Evolutionary conservation across 2,797 vertebrate genomes (phyloP), one percentile per base, ranked within the genome.

Genomic region (Acridotheres tristis): DNA sequence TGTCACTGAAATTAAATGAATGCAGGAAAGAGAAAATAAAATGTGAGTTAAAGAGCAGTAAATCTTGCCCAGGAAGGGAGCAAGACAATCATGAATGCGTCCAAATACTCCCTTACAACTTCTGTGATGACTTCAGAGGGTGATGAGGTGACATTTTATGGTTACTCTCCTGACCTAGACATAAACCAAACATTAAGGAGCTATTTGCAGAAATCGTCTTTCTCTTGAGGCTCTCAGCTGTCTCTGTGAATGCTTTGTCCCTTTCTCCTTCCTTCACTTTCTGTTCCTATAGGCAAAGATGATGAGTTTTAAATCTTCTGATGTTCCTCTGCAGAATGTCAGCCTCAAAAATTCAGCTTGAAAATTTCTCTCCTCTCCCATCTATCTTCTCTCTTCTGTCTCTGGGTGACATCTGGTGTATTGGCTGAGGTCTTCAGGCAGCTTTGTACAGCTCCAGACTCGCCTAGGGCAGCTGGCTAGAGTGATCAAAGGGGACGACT

Each of bases 141-240:
- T 88, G 80, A 77, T 45, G 88, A 96, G 88, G 85, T 94, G 94
- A 90, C 74, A 93, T 88, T 94, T 91, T 71, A 45, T 73, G 50
- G 67, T 67, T 96, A 69, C 57, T 95, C 80, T 94, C 74, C 71
- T 97, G 85, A 96, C 89, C 85, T 86, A 88, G 57, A 82, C 80
- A 82, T 86, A 88, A 96, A 67, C 34, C 89, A 90, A 94, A 79
- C 42, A 91, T 90, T 91, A 93, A 93, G 42, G 34, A 76, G 45
- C 63, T 94, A 93, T 89, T 95, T 18, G 5, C 53, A 94, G 90
- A 88, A 71, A 79, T 42, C 4, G 12, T 72, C 63, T 93, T 89
- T 93, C 84, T 94, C 78, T 85, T 65, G 83, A 89, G 91, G 93
- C 85, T 94, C 61, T 85, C 81, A 88, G 61, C 54, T 95, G 77